A percentile compares a stretch with the other conserved stretches of the same genome.
phyloP scores from a whole-genome alignment of 2,888 invertebrate genomes.

The Sinotaia quadrata region DNA sequence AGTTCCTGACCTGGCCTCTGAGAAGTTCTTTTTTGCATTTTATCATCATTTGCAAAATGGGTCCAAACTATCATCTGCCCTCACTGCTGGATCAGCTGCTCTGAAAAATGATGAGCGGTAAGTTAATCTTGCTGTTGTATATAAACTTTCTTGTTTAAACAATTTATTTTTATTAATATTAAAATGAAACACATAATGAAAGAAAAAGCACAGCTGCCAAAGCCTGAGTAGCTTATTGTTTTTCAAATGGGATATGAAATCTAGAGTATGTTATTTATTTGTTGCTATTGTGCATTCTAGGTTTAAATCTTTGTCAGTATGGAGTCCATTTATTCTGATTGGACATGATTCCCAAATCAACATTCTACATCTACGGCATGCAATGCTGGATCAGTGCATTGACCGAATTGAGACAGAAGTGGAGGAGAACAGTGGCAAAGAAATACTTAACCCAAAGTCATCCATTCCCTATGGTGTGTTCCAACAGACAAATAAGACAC shows the following conservation, averaged over 20 bases:
- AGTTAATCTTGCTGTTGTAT: too few species aligned
- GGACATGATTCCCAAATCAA: constrained; percentile 64
- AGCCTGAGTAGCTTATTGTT: too few species aligned
- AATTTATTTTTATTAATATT: too few species aligned
- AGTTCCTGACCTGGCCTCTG: constrained; percentile 55
- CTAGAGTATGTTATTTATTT: too few species aligned
- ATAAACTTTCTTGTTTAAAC: too few species aligned
- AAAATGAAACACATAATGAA: too few species aligned
- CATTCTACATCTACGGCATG: constrained; percentile 56
- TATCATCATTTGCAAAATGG: constrained; percentile 60
- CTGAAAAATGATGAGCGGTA: constrained; percentile 60
- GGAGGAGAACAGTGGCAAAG: constrained; percentile 46
- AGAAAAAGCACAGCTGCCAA: too few species aligned
- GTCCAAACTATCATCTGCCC: constrained; percentile 51
- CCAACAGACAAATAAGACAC: too few species aligned
- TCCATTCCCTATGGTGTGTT: constrained; percentile 51
- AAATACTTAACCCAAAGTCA: constrained; percentile 59
- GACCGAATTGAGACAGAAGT: constrained; percentile 58
- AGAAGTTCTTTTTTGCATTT: constrained; percentile 65
- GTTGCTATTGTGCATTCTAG: too few species aligned
- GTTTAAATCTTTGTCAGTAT: constrained; percentile 50
- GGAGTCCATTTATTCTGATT: constrained; percentile 60
- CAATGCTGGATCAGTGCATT: constrained; percentile 66
- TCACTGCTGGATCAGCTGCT: constrained; percentile 43
- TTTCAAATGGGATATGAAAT: too few species aligned